phyloP scores from a whole-genome alignment of 2,113 vertebrate species.

The Malurus elegans region DNA sequence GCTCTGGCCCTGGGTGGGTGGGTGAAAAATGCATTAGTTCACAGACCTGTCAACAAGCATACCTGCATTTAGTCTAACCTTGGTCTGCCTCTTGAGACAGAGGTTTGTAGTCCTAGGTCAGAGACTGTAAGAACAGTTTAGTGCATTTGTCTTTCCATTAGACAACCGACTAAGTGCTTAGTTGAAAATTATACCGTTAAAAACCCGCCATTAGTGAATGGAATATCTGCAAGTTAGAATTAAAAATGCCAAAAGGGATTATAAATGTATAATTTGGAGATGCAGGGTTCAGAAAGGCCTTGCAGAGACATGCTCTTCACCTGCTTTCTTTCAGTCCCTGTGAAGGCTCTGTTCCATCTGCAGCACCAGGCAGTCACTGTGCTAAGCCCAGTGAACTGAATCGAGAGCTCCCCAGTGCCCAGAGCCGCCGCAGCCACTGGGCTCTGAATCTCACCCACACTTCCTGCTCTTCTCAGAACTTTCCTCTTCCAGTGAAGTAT shows the following conservation, averaged over 20 bases:
- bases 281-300: not conserved
- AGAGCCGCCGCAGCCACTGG: not conserved
- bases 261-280: not conserved
- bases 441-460: not conserved
- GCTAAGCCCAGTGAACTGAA: not conserved
- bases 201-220: not conserved
- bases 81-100: not conserved
- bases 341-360: not conserved
- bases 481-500: not conserved
- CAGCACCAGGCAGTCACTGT: not conserved
- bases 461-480: not conserved
- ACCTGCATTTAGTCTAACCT: not conserved
- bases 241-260: not conserved
- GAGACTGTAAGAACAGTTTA: not conserved
- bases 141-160: not conserved
- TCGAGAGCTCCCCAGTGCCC: accelerated
- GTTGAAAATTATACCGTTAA: not conserved
- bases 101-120: not conserved
- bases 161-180: not conserved
- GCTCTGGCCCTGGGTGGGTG: not conserved
- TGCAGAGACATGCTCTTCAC: not conserved
- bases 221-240: not conserved
- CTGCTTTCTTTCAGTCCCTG: not conserved
- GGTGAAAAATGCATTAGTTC: not conserved
- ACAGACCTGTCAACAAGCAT: not conserved